A percentile compares a stretch with the other conserved stretches of the same genome.
Conservation (phyloP, 2,113 vertebrate species). For the Candoia aspera region DNA sequence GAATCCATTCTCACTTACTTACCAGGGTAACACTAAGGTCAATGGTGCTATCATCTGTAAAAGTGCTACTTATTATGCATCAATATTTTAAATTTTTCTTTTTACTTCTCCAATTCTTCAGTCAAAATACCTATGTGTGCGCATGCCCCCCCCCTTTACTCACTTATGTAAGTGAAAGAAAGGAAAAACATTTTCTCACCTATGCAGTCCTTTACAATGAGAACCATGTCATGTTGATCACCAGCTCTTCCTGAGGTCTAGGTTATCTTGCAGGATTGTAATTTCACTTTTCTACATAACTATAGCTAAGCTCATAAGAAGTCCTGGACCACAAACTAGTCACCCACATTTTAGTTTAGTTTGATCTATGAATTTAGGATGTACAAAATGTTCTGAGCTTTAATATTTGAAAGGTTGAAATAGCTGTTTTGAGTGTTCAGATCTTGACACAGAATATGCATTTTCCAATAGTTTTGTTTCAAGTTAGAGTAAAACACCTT, state of each 20-base stretch:
- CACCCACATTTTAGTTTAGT: not conserved
- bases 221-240: not conserved
- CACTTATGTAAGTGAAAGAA: not conserved
- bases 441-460: not conserved
- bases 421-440: not conserved
- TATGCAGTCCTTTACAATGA: not conserved
- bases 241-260: not conserved
- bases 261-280: not conserved
- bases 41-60: not conserved
- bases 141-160: not conserved
- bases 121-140: not conserved
- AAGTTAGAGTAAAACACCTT: not conserved
- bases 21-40: not conserved
- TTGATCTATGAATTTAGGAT: not conserved
- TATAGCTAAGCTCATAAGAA: not conserved
- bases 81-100: not conserved
- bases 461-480: not conserved
- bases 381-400: not conserved
- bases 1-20: not conserved
- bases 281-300: not conserved
- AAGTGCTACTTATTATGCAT: not conserved
- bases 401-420: not conserved
- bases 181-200: not conserved
- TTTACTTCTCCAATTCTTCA: not conserved
- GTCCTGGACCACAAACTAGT: not conserved